Evolutionary conservation across 2,113 vertebrate species (phyloP), one percentile per base, ranked within the genome.

Genomic region (Hassar affinis): DNA sequence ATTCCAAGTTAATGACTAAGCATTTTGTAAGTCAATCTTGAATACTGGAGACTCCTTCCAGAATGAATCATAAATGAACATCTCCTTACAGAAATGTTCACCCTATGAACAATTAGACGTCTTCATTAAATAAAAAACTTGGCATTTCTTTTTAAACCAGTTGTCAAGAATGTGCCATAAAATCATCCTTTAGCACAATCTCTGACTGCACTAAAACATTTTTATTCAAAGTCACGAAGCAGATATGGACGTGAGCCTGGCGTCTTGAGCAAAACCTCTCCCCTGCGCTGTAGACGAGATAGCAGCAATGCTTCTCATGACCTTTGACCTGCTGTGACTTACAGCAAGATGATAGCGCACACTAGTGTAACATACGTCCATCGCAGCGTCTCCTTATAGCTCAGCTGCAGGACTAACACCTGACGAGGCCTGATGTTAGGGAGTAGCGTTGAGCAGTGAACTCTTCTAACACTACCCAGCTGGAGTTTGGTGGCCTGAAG

Each of bases 301-400:
- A 81, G 71, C 72, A 59, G 6, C 47, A 54, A 52, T 78, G 59
- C 78, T 87, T 88, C 80, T 87, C 83, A 82, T 87, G 87, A 85
- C 81, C 84, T 88, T 56, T 79, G 82, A 84, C 84, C 85, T 56
- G 59, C 61, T 30, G 77, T 74, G 56, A 64, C 47, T 83, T 78
- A 45, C 35, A 78, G 30, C 75, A 57, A 57, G 62, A 88, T 82
- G 79, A 85, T 78, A 56, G 51, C n/a, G n/a, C 12, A 72, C 81
- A 30, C 47, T 79, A 64, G 78, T 80, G 61, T 76, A 80, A 54
- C 47, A 52, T 78, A 51, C 17, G 30, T 82, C 57, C 64, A 77
- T 84, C 75, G 72, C 10, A 2, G 66, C 2, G 33, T 42, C 12
- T 71, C 42, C 51, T 27, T 52, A 62, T 57, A 51, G 20, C 61